Base-by-base conservation (phyloP, 1,140 invertebrate species). In the Nasonia longicornis region DNA sequence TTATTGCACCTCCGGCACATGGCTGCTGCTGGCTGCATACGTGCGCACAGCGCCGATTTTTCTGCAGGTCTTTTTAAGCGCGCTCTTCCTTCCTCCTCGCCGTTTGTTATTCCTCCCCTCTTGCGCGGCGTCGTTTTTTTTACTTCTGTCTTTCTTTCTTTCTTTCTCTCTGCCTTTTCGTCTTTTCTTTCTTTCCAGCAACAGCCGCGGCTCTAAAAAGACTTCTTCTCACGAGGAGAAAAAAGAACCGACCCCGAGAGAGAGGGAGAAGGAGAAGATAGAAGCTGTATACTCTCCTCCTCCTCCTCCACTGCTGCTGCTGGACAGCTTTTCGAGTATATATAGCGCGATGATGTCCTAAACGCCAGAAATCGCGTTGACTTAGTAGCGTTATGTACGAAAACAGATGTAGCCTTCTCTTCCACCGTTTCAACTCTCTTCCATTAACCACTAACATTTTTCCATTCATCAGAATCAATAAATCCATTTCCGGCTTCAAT, bases 1-100 rank as follows among this genome's bases (percentile, higher is more conserved):
- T 88, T 86, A 87, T 85, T 83, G 86, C 86, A 84, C 85, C 84
- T 79, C 84, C 79, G 83, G 69, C 58, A 73, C 83, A 79, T 77
- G 83, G 29, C 14, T 80, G 52, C 38, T 66, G 12, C 73, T 11
- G 79, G 64, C 82, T 73, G 48, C 48, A 52, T 52, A 71, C 73
- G 79, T 66, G 29, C 79, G 38, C 73, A 77, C 75, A 29, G 16
- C 72, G 52, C 22, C 35, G 29, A 67, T 80, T 79, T 72, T 79
- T 69, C 66, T 63, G 52, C 22, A 20, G 8, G 10, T 80, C 63
- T 52, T 79, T 79, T 72, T 79, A 64, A 73, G 67, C 69, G 12
- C 2, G 66, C 42, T 82, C 22, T 82, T 58, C 58, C 78, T 58
- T 31, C 75, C 76, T 76, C 72, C 52, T 76, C 82, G 45, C 79